Percentiles rank a stretch among this genome's conserved stretches.
These are phyloP conservation scores for Hartigia nigra DNA, from an alignment of 2,888 invertebrate species.

Conservation along the genomic window DNA sequence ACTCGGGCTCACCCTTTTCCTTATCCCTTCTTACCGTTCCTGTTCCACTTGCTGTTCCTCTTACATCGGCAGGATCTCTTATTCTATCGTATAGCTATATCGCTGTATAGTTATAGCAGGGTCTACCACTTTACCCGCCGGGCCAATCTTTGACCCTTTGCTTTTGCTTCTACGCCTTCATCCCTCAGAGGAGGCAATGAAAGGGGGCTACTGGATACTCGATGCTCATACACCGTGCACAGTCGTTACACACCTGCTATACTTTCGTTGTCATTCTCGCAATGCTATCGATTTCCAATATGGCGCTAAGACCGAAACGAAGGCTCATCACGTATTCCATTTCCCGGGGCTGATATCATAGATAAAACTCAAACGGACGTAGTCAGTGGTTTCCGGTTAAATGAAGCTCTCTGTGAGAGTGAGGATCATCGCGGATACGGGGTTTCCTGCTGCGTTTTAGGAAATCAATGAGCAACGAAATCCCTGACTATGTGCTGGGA, in stretches of 20 bases:
- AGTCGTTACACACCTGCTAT: constrained; percentile 34
- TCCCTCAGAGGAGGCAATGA: neutral
- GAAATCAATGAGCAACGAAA: constrained; percentile 4
- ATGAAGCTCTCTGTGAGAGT: constrained; percentile 17
- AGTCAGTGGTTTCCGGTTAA: constrained; percentile 30
- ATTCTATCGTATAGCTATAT: neutral
- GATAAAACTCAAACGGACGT: constrained; percentile 24
- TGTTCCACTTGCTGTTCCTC: constrained; percentile 11
- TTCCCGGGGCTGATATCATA: constrained; percentile 43
- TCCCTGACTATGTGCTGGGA: neutral
- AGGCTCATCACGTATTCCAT: constrained; percentile 53
- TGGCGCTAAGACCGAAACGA: constrained; percentile 33
- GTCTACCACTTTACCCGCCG: neutral
- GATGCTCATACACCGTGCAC: neutral
- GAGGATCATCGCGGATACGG: constrained; percentile 12
- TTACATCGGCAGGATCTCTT: constrained; percentile 6
- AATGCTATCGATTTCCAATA: constrained; percentile 49
- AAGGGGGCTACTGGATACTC: neutral
- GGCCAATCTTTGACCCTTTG: constrained; percentile 2
- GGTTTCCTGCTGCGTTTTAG: neutral
- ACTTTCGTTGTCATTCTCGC: constrained; percentile 39
- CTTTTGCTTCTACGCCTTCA: constrained; percentile 13
- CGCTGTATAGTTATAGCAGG: neutral
- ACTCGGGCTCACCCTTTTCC: constrained; percentile 14
- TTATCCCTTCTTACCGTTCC: constrained; percentile 9